A percentile compares a stretch with the other conserved stretches of the same genome.
These are phyloP conservation scores for Lepidocolaptes lacrymiger DNA, from an alignment of 2,797 vertebrate genomes.

Conservation along the genomic window DNA sequence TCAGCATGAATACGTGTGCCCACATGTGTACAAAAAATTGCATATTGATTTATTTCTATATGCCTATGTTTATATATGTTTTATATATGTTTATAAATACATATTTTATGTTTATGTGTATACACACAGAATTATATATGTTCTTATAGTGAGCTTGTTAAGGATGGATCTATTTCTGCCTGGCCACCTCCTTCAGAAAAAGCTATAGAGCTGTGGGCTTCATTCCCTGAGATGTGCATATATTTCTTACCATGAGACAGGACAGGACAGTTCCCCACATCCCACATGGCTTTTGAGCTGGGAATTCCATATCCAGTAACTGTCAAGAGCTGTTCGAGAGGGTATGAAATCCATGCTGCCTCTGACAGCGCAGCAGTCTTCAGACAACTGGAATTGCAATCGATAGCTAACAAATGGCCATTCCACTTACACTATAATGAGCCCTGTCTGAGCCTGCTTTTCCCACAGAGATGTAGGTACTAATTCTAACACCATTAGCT, in stretches of 20 bases:
- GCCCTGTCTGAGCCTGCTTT: not conserved
- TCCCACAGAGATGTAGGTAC: conserved; percentile 28
- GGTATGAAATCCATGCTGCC: not conserved
- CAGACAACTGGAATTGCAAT: conserved; percentile 10
- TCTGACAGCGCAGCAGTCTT: conserved; percentile 25
- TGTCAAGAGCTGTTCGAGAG: not conserved
- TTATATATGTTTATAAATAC: not conserved
- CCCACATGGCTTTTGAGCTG: not conserved
- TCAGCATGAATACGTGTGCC: not conserved
- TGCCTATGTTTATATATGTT: rapidly evolving
- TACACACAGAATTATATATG: not conserved
- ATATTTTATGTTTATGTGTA: not conserved
- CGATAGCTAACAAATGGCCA: conserved; percentile 49
- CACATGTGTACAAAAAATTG: not conserved
- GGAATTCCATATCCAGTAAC: not conserved
- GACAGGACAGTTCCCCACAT: not conserved
- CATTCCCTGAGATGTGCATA: not conserved
- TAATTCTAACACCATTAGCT: conserved; percentile 22
- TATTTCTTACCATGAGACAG: not conserved
- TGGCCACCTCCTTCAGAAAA: not conserved
- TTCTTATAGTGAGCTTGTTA: not conserved
- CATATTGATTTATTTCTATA: not conserved
- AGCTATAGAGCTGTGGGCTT: not conserved
- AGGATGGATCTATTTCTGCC: not conserved
- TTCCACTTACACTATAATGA: conserved; percentile 26